Conservation (phyloP, 1,140 invertebrate species). For the Halyomorpha halys region DNA sequence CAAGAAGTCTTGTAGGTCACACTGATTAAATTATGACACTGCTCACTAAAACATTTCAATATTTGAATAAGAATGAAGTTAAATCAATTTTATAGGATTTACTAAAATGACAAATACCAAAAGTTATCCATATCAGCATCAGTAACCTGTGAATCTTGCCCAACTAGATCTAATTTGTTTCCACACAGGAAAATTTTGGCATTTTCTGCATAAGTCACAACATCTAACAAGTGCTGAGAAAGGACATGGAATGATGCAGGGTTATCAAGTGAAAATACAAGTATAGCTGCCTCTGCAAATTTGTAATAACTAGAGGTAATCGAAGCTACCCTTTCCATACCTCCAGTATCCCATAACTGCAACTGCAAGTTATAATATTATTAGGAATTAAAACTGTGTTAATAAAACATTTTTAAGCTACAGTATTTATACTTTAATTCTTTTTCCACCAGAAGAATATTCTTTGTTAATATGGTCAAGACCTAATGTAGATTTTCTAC, state of each 20-base stretch:
- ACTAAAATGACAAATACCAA: conserved; percentile 45
- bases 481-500: conserved; percentile 79
- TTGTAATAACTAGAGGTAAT: conserved; percentile 89
- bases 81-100: no score
- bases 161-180: conserved; percentile 74
- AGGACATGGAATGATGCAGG: conserved; percentile 82
- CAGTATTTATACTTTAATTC: conserved; percentile 56
- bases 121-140: conserved; percentile 85
- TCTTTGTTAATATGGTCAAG: conserved; percentile 80
- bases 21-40: conserved; percentile 82
- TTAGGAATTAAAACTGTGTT: neutral
- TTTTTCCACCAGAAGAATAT: conserved; percentile 60
- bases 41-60: conserved; percentile 51
- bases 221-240: conserved; percentile 80
- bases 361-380: conserved; percentile 46
- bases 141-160: conserved; percentile 58
- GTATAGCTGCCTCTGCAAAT: conserved; percentile 81
- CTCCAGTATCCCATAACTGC: conserved; percentile 87
- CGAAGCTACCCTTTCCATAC: conserved; percentile 87
- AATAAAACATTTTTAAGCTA: neutral
- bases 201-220: conserved; percentile 85
- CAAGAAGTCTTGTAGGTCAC: conserved; percentile 84
- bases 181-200: conserved; percentile 88
- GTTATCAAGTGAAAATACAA: conserved; percentile 84
- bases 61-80: no score